Conservation (phyloP, 2,797 vertebrate genomes). For the Streptopelia turtur region DNA sequence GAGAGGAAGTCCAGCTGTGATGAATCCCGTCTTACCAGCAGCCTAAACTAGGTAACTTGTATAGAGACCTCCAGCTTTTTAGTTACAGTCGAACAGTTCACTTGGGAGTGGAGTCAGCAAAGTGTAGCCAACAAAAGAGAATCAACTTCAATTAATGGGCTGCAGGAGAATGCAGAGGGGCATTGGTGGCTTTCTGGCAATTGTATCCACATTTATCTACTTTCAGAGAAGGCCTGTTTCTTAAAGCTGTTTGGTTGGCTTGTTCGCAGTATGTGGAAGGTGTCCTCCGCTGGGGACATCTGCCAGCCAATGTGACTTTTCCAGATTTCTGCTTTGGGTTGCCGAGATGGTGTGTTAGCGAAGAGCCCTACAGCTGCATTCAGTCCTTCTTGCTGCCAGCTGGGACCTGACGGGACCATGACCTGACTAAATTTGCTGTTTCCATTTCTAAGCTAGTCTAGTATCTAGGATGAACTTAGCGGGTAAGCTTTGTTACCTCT, state of each 20-base stretch:
- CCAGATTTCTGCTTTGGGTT: not conserved
- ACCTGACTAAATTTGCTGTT: not conserved
- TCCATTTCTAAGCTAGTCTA: not conserved
- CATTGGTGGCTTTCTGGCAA: not conserved
- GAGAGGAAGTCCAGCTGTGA: not conserved
- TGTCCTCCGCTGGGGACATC: not conserved
- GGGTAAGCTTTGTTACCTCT: not conserved
- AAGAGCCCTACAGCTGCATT: not conserved
- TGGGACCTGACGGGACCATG: not conserved
- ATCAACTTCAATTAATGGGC: not conserved
- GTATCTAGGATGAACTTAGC: not conserved
- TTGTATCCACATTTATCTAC: accelerated
- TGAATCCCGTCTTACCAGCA: not conserved
- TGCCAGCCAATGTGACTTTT: not conserved
- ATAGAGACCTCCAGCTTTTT: not conserved
- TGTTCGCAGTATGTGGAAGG: not conserved
- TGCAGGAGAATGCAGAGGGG: not conserved
- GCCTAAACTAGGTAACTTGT: not conserved
- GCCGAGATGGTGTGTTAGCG: not conserved
- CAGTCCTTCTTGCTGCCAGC: not conserved
- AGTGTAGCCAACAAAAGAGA: not conserved
- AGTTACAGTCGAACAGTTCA: not conserved
- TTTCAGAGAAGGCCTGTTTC: not conserved
- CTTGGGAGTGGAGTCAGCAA: not conserved
- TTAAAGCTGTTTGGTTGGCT: not conserved